Base-by-base conservation (phyloP, 2,797 vertebrate species). In the Mus caroli region DNA sequence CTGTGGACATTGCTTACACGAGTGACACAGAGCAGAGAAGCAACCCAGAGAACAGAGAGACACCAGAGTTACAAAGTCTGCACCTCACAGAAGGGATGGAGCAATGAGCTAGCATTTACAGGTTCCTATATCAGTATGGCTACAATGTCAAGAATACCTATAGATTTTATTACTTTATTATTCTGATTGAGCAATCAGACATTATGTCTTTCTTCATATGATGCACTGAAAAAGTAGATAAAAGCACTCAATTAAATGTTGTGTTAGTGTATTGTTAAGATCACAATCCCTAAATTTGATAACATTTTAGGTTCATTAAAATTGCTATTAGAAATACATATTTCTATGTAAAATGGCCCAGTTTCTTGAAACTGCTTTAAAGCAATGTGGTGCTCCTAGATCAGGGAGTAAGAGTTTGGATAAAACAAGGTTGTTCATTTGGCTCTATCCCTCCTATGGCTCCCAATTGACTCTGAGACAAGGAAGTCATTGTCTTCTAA, bases 201-300 rank as follows among this genome's bases (percentile, higher is more conserved):
- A n/a, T 5, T 67, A n/a, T 87, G 24, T 64, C 12, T 50, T 64
- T 64, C n/a, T 67, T 64, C 13, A 88, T 82, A 85, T 2, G 34
- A 73, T 31, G 10, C 14, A 67, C 31, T 60, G 62, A 76, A 31
- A 14, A 71, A 37, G 14, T 54, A 64, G 50, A 76, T 19, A 67
- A n/a, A 56, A 43, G 22, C 60, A 77, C 43, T 43, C 67, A 93
- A 43, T n/a, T 76, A 75, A 79, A 50, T 69, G 54, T 69, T 82
- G 6, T 62, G 28, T 19, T 79, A 43, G 78, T 11, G 40, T 90
- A 11, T 26, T 67, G 6, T 43, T 87, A 76, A 89, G 34, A 43
- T 92, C 26, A 24, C 88, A 69, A 80, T 85, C 83, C n/a, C 24
- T 58, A 92, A 84, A 85, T 92, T 82, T 17, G 22, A 88, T 69